Evolutionary conservation across 2,797 vertebrate species (phyloP).

Genomic region (Sebastes goodei): DNA sequence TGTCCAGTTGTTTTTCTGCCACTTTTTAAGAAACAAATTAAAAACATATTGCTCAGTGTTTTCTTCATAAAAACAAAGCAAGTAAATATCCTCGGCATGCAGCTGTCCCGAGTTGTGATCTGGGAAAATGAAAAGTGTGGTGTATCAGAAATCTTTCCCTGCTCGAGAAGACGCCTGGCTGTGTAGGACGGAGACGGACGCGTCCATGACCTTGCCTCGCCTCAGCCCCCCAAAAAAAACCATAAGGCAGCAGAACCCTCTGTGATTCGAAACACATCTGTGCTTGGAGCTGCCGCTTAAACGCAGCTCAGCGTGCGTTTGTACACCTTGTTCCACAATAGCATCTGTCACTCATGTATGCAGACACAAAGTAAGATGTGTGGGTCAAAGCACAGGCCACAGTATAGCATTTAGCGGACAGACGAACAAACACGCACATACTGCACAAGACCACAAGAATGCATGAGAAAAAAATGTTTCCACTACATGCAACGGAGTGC

Average conservation of each 20-base stretch:
- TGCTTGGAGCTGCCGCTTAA: constrained; percentile 34
- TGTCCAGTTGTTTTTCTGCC: constrained; percentile 51
- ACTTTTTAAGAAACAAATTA: constrained; percentile 36
- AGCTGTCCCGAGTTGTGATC: constrained; percentile 30
- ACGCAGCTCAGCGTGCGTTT: constrained; percentile 46
- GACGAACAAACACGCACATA: neutral
- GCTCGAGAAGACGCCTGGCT: constrained; percentile 13
- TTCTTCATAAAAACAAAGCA: constrained; percentile 74
- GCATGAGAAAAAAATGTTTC: constrained; percentile 27
- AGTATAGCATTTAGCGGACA: neutral
- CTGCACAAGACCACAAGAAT: neutral
- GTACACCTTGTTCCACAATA: constrained; percentile 66
- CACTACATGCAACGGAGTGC: neutral
- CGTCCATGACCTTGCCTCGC: constrained; percentile 36
- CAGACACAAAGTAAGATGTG: neutral
- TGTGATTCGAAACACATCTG: constrained; percentile 79
- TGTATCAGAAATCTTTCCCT: constrained; percentile 38
- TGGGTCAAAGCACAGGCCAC: neutral
- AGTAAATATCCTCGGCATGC: constrained; percentile 60
- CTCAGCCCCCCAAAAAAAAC: neutral
- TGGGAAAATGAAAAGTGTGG: constrained; percentile 35
- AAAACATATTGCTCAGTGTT: constrained; percentile 72
- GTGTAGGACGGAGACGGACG: constrained; percentile 36
- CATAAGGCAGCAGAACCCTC: constrained; percentile 46
- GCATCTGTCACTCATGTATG: constrained; percentile 23